Base-by-base conservation (phyloP, 1,140 invertebrate genomes). In the Brachionus rotundiformis region DNA sequence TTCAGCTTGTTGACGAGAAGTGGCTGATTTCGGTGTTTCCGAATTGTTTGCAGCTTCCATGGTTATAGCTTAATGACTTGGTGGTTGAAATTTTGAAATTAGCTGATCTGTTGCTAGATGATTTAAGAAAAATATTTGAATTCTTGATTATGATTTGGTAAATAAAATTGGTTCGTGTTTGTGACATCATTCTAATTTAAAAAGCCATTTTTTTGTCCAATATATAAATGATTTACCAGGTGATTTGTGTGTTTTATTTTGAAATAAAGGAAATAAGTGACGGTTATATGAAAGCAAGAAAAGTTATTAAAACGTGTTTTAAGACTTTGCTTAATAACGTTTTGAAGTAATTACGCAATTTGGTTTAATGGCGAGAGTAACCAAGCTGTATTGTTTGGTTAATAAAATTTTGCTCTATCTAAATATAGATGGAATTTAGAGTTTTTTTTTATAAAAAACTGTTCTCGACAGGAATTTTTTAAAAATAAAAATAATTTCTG, bases 121-220 rank as follows among this genome's bases (percentile, higher is more conserved):
- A 29, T 13, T 63, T 29, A 63, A 29, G 29, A 63, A 63, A 63
- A 63, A n/a, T 27, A 29, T 63, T 63, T 25, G 47, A 54, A 54
- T 54, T 54, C 47, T 54, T 54, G 23, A 19, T 68, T 36, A 36
- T 39, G 63, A 36, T 36, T 36, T 33, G 27, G 29, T 68, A 16
- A 36, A 36, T 29, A 19, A 16, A 23, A 16, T 33, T 68, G 27
- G 19, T 68, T 36, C 63, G 27, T 68, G 1, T 19, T 39, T 33
- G 63, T 68, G 31, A 68, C 63, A 68, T 68, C 63, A 68, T 68
- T 68, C 16, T 23, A 68, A 33, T 68, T 68, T 68, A 68, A 68
- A 68, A 68, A 68, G 63, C 63, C 63, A 68, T 68, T 68, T 68
- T 68, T 36, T 16, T 68, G 4, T 29, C 25, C 13, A 63, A 29